These are phyloP conservation scores for Notothenia coriiceps DNA, from an alignment of 2,113 vertebrate genomes.

Conservation along the genomic window DNA sequence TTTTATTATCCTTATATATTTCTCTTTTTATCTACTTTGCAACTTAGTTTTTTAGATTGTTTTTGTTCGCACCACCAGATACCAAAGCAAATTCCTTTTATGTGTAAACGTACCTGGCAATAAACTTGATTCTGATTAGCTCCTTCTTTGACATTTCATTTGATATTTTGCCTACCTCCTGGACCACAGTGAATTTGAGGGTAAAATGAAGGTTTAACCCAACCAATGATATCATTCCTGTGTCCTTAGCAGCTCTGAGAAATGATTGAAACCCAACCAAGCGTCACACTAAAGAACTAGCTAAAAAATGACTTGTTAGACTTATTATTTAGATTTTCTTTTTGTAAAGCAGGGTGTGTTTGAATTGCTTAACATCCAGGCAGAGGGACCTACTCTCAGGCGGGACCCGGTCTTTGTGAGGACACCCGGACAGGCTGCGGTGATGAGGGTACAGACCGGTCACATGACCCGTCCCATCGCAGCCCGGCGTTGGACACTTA, in stretches of 20 bases:
- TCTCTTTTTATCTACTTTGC: too few relatives aligned
- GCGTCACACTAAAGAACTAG: not conserved
- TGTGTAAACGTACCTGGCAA: too few relatives aligned
- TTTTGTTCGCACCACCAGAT: too few relatives aligned
- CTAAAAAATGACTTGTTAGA: slow-evolving; percentile 57
- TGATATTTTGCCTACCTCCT: too few relatives aligned
- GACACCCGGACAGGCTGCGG: slow-evolving; percentile 98
- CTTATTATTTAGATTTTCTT: not conserved
- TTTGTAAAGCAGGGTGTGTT: not conserved
- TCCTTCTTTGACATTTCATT: too few relatives aligned
- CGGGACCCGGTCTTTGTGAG: slow-evolving; percentile 99
- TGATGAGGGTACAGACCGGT: slow-evolving; percentile 99
- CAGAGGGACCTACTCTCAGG: slow-evolving; percentile 94
- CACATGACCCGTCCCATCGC: slow-evolving; percentile 98
- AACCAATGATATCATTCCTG: not conserved
- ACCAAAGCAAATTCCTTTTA: too few relatives aligned
- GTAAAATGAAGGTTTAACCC: too few relatives aligned
- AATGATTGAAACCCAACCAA: not conserved
- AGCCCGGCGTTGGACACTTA: slow-evolving; percentile 99
- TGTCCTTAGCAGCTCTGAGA: slow-evolving; percentile 20
- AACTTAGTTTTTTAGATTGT: too few relatives aligned
- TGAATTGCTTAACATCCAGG: not conserved
- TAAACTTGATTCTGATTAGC: too few relatives aligned
- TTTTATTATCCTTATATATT: too few relatives aligned
- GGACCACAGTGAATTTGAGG: too few relatives aligned